Evolutionary conservation across 2,113 vertebrate species (phyloP).

Genomic region (Taurulus bubalis): DNA sequence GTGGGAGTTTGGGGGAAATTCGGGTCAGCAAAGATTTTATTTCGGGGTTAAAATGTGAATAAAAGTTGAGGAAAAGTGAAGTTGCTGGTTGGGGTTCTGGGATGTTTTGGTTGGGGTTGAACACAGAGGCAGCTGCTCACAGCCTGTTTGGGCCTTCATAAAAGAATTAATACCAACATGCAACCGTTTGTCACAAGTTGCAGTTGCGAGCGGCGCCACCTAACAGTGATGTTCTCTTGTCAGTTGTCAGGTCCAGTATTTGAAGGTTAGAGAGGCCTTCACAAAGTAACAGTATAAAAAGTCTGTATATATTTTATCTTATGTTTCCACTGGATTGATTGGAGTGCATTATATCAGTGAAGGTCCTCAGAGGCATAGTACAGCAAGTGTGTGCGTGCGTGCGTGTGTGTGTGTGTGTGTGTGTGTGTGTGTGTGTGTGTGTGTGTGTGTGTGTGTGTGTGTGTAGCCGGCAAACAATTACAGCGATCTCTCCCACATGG

Average conservation of each 20-base stretch:
- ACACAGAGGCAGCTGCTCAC: neutral
- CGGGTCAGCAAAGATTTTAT: neutral
- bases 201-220: neutral
- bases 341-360: neutral
- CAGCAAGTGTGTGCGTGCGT: neutral
- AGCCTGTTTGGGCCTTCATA: neutral
- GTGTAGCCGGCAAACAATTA: conserved; percentile 41
- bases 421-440: too few species aligned
- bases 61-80: neutral
- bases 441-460: conserved; percentile 7
- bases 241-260: conserved; percentile 2
- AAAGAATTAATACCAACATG: neutral
- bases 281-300: neutral
- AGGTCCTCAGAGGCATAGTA: neutral
- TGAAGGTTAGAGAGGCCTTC: neutral
- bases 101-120: neutral
- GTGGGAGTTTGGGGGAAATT: neutral
- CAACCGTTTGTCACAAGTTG: neutral
- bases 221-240: neutral
- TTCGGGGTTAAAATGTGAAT: neutral
- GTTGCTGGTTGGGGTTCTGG: too few species aligned
- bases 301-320: neutral
- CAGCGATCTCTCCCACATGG: conserved; percentile 37
- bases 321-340: neutral
- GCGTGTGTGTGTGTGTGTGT: too few species aligned